phyloP scores from a whole-genome alignment of 2,797 vertebrate genomes.

The Myotis vivesi region DNA sequence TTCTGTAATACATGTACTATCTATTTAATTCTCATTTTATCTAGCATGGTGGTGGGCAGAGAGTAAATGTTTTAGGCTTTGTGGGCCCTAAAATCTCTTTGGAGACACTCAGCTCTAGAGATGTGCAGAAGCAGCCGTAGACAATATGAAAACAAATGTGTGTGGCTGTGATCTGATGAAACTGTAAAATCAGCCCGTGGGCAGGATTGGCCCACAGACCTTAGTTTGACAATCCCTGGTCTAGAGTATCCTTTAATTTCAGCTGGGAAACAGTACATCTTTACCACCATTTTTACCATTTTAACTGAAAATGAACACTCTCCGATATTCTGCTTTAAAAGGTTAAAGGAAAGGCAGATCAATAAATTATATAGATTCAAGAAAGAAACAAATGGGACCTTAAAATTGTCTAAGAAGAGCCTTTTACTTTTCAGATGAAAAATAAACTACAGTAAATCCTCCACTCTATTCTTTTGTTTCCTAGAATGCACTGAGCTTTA shows the following conservation, averaged over 20 bases:
- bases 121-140: not conserved
- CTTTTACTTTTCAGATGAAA: constrained; percentile 25
- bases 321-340: not conserved
- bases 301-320: constrained; percentile 1
- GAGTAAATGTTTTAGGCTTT: not conserved
- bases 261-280: not conserved
- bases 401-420: not conserved
- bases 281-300: not conserved
- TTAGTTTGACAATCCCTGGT: not conserved
- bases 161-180: not conserved
- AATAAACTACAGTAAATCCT: not conserved
- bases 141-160: not conserved
- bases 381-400: not conserved
- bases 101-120: not conserved
- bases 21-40: not conserved
- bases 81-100: not conserved
- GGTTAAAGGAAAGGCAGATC: not conserved
- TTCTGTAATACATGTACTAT: not conserved
- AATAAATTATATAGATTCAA: not conserved
- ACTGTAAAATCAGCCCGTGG: not conserved
- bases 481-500: not conserved
- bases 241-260: not conserved
- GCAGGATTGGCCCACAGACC: not conserved
- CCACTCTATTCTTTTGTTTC: not conserved
- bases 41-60: not conserved